Evolutionary conservation across 2,113 vertebrate genomes (phyloP).

Genomic region (Carlito syrichta): DNA sequence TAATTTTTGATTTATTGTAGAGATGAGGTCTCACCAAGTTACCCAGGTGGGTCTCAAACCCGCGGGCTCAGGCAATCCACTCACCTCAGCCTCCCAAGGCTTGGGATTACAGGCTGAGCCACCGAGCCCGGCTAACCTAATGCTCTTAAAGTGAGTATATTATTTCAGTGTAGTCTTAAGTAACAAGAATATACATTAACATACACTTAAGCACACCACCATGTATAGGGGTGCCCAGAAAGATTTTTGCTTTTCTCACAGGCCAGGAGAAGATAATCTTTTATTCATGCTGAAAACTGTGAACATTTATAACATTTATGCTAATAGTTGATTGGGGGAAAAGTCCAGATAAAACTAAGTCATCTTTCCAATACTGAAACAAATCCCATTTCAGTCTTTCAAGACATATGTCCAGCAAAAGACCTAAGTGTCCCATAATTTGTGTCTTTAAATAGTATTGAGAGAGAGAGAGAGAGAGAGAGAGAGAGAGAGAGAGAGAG

Average conservation of each 20-base stretch:
- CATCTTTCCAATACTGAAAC: constrained; percentile 12
- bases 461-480: too few relatives aligned
- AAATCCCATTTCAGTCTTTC: constrained; percentile 27
- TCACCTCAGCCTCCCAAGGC: too few relatives aligned
- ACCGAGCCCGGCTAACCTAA: too few relatives aligned
- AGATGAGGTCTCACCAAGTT: too few relatives aligned
- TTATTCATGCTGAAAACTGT: constrained; percentile 24
- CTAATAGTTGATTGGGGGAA: background rate
- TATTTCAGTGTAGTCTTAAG: background rate
- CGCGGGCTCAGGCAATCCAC: too few relatives aligned
- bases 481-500: too few relatives aligned
- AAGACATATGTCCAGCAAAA: background rate
- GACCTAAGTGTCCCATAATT: background rate
- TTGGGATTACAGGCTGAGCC: too few relatives aligned
- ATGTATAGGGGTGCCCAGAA: background rate
- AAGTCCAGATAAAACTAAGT: constrained; percentile 33
- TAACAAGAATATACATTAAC: background rate
- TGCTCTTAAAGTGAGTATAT: background rate
- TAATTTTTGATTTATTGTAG: too few relatives aligned
- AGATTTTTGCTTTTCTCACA: background rate
- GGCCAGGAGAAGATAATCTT: constrained; percentile 26
- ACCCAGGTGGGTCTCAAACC: too few relatives aligned
- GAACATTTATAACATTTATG: background rate
- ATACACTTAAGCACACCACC: background rate
- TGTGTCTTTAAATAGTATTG: background rate